Percentiles rank a stretch among this genome's conserved stretches.
These are phyloP conservation scores for Sprattus sprattus DNA, from an alignment of 2,113 vertebrate species.

Conservation along the genomic window DNA sequence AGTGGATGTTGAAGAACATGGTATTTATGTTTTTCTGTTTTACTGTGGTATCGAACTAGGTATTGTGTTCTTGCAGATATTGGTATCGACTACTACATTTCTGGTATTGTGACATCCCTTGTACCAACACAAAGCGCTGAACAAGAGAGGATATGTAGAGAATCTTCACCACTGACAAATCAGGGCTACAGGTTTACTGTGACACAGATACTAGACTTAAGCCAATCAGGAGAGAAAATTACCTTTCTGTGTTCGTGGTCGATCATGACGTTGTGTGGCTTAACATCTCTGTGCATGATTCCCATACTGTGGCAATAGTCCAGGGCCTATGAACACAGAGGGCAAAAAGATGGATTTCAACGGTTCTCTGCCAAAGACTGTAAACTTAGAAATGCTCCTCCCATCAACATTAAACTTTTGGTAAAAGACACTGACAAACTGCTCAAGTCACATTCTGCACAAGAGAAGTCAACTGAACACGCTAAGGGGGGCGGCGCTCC, in stretches of 20 bases:
- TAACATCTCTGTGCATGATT: slow-evolving; percentile 56
- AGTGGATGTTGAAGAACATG: too few species aligned
- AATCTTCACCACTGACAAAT: neutral
- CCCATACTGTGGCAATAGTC: slow-evolving; percentile 58
- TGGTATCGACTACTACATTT: too few species aligned
- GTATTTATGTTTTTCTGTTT: too few species aligned
- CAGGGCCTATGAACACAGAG: slow-evolving; percentile 42
- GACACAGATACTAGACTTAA: neutral
- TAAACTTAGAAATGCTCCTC: neutral
- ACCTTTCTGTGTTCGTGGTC: slow-evolving; percentile 57
- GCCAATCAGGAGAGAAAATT: neutral
- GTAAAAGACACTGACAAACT: neutral
- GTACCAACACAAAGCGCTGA: too few species aligned
- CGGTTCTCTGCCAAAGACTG: neutral
- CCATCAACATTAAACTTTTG: neutral
- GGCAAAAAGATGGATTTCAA: neutral
- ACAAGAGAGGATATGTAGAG: too few species aligned
- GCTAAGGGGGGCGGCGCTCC: neutral
- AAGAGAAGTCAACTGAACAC: neutral
- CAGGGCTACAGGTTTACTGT: neutral
- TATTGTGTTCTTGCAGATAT: too few species aligned
- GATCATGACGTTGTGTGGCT: slow-evolving; percentile 56
- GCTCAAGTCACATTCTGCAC: neutral
- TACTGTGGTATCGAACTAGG: too few species aligned
- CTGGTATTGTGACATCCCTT: too few species aligned